Evolutionary conservation across 2,888 invertebrate species (phyloP), one percentile per base, ranked within the genome.

Genomic region (Metellina segmentata): DNA sequence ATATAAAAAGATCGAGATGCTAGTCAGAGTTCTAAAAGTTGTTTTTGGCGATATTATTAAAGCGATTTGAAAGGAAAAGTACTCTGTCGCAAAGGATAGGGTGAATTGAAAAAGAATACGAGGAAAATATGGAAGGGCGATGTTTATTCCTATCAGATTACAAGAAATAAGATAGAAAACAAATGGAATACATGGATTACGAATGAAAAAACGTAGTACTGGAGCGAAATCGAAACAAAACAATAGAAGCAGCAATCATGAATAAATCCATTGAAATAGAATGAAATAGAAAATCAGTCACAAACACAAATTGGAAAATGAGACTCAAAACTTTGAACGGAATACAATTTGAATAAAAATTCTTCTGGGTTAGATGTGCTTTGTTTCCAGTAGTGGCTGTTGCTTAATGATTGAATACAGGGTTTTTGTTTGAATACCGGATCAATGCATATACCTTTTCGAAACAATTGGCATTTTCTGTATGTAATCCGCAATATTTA

Each of bases 291-390:
- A n/a, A 52, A 48, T 78, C 61, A 9, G 7, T 78, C 20, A 5
- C 51, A 51, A 52, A 78, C 51, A 78, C 19, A 78, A 78, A 78
- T 78, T 78, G 78, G 78, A 78, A 78, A 52, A 52, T 78, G 19
- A 52, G 78, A 52, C 16, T 52, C 19, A 1, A 19, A 78, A 78
- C 78, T 78, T 78, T 51, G 78, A 19, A 52, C 4, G 61, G 16
- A 52, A 52, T 78, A 78, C 19, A 77, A 49, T 77, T 52, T 9
- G 34, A 16, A 75, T 75, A 75, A 48, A 52, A 78, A 52, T 19
- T 78, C 51, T 78, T 52, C 52, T 11, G 52, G 52, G 19, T 19
- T 52, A 2, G n/a, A 16, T 78, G 19, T 78, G 19, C 51, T n/a
- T 19, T 61, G 61, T 61, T 61, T 61, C 16, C 9, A 61, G 16